Percentiles rank a stretch among this genome's conserved stretches.
These are phyloP conservation scores for Pelodiscus sinensis DNA, from an alignment of 2,113 vertebrate genomes.

Conservation along the genomic window DNA sequence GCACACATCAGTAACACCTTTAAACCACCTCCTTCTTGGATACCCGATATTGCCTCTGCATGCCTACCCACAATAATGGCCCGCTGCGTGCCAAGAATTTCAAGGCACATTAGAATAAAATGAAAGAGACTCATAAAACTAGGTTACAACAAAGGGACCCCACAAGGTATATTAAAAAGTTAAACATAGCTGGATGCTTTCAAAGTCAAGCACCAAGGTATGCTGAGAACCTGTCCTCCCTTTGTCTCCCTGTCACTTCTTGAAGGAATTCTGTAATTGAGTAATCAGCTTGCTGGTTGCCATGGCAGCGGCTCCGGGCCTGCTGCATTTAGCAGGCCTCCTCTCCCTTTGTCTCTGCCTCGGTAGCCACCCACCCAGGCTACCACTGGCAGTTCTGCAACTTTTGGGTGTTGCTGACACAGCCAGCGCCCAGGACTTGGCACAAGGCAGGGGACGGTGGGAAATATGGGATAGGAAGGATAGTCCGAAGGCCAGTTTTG, in stretches of 20 bases:
- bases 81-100: background rate
- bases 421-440: background rate
- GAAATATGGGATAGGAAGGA: background rate
- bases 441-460: background rate
- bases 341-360: background rate
- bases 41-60: background rate
- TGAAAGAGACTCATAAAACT: background rate
- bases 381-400: background rate
- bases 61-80: constrained; percentile 22
- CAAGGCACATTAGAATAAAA: constrained; percentile 23
- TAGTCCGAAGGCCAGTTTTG: background rate
- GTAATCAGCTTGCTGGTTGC: constrained; percentile 67
- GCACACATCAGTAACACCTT: background rate
- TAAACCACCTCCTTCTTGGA: background rate
- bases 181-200: constrained; percentile 34
- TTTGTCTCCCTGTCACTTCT: constrained; percentile 42
- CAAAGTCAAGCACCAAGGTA: constrained; percentile 42
- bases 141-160: constrained; percentile 40
- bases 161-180: constrained; percentile 51
- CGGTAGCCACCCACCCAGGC: constrained; percentile 14
- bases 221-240: constrained; percentile 28
- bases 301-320: constrained; percentile 55
- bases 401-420: background rate
- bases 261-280: constrained; percentile 52
- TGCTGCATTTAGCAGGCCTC: constrained; percentile 48